Conservation (phyloP, 2,888 invertebrate genomes). For the Malacosoma neustria region DNA sequence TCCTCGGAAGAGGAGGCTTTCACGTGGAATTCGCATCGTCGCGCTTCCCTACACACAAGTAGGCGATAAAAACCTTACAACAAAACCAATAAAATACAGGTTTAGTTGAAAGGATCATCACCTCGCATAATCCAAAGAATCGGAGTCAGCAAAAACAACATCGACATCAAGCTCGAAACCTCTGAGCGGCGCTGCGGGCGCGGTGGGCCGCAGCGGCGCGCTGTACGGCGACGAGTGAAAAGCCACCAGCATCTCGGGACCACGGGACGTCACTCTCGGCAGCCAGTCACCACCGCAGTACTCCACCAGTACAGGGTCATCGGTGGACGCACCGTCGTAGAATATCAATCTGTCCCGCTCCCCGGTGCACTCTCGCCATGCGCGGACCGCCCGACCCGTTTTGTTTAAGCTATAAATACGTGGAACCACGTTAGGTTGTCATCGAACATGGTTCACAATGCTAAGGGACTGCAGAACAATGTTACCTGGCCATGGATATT, state of each 20-base stretch:
- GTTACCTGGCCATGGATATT: conserved; percentile 77
- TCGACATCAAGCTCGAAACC: conserved; percentile 90
- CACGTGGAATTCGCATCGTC: conserved; percentile 83
- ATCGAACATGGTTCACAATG: background rate
- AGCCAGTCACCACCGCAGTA: conserved; percentile 93
- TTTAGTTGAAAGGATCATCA: conserved; percentile 17
- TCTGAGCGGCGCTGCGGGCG: conserved; percentile 80
- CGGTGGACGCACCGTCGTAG: conserved; percentile 88
- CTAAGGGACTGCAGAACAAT: conserved; percentile 10
- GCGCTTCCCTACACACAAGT: conserved; percentile 47
- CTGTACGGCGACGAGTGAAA: conserved; percentile 91
- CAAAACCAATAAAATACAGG: too few species aligned
- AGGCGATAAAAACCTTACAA: too few species aligned
- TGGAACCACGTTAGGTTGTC: too few species aligned
- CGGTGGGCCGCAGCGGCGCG: conserved; percentile 79
- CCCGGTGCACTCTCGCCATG: conserved; percentile 89
- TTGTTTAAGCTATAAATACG: conserved; percentile 78
- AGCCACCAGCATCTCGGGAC: conserved; percentile 89
- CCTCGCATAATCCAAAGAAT: conserved; percentile 87
- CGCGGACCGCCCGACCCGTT: conserved; percentile 81
- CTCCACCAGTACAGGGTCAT: conserved; percentile 88
- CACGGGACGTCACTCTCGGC: conserved; percentile 81
- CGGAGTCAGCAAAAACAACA: conserved; percentile 90
- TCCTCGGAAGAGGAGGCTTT: conserved; percentile 82
- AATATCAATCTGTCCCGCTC: conserved; percentile 89